phyloP scores from a whole-genome alignment of 2,113 vertebrate genomes.

The Hemibagrus wyckioides region DNA sequence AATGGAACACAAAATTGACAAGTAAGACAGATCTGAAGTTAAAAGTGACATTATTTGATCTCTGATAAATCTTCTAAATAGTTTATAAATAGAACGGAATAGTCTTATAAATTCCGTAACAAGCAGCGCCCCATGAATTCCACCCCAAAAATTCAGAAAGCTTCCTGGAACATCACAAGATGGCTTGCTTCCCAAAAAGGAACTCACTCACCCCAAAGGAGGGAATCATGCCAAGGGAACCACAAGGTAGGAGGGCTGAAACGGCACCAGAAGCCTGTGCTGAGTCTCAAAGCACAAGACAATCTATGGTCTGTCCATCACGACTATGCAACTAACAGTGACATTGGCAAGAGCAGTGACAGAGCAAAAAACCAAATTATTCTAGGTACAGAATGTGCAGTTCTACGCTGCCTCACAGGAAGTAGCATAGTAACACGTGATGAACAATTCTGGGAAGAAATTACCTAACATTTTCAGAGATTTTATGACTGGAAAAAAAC shows the following conservation, averaged over 20 bases:
- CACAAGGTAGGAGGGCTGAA: background rate
- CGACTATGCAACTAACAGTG: background rate
- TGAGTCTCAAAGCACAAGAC: background rate
- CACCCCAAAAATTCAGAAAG: conserved; percentile 31
- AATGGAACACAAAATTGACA: background rate
- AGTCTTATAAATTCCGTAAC: background rate
- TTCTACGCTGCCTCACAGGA: background rate
- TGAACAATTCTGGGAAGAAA: background rate
- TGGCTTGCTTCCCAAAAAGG: conserved; percentile 15
- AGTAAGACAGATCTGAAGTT: background rate
- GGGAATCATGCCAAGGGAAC: background rate
- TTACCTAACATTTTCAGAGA: background rate
- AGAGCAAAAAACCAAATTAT: background rate
- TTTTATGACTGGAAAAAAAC: background rate
- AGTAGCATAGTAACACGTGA: background rate
- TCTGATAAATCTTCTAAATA: background rate
- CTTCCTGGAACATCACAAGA: conserved; percentile 10
- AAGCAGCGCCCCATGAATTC: background rate
- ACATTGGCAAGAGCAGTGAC: too few relatives aligned
- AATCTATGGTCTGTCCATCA: background rate
- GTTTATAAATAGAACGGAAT: background rate
- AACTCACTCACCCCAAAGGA: background rate
- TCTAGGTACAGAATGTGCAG: background rate
- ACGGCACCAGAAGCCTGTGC: background rate
- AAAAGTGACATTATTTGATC: background rate